Conservation (phyloP, 2,113 vertebrate genomes). For the Reinhardtius hippoglossoides region DNA sequence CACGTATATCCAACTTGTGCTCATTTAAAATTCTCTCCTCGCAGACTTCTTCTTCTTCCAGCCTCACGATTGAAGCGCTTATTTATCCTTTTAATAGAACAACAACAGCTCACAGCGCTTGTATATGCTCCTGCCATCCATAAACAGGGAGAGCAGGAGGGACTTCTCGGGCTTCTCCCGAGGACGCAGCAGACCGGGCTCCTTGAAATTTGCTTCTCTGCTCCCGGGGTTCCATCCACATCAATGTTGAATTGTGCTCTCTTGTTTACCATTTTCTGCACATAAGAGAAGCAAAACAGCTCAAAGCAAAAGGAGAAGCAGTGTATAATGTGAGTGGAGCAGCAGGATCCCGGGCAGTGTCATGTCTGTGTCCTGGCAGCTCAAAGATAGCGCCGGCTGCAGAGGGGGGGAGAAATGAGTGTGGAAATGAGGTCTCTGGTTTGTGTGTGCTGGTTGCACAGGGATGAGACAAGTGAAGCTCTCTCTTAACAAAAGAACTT, state of each 20-base stretch:
- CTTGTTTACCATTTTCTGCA: constrained; percentile 72
- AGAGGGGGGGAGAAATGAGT: constrained; percentile 26
- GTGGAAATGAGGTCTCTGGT: constrained; percentile 60
- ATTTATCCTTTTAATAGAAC: constrained; percentile 53
- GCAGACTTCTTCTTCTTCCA: constrained; percentile 1
- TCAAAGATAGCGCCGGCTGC: constrained; percentile 54
- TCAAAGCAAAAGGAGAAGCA: constrained; percentile 61
- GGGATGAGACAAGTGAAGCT: constrained; percentile 10
- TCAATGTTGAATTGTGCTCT: constrained; percentile 60
- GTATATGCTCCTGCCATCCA: constrained; percentile 3
- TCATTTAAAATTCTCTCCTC: not conserved
- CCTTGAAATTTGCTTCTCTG: constrained; percentile 52
- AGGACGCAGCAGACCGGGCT: constrained; percentile 32
- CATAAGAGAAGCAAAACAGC: constrained; percentile 69
- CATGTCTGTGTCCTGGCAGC: constrained; percentile 64
- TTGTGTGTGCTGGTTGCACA: constrained; percentile 22
- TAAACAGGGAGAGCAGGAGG: constrained; percentile 37
- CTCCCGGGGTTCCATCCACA: constrained; percentile 54
- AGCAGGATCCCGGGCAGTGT: constrained; percentile 53
- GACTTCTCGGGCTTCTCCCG: constrained; percentile 42
- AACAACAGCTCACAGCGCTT: constrained; percentile 54
- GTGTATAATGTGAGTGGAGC: constrained; percentile 63
- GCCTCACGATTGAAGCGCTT: not conserved
- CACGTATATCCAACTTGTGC: not conserved
- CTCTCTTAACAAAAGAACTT: not conserved